Conservation (phyloP, 2,888 invertebrate genomes). For the Perithous albicinctus region DNA sequence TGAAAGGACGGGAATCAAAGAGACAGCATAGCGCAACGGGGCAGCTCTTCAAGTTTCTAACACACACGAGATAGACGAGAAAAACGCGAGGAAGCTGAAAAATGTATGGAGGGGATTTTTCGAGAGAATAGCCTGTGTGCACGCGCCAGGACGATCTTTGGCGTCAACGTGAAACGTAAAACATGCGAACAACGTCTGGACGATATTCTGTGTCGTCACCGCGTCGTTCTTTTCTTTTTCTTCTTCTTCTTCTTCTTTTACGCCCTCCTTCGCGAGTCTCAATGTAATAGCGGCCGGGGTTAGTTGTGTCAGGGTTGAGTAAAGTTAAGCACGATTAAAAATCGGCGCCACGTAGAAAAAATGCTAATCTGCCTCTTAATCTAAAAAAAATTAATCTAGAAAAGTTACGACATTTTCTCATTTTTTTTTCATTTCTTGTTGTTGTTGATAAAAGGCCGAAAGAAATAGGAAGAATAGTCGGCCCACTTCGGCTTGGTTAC, state of each 20-base stretch:
- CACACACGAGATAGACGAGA: constrained; percentile 5
- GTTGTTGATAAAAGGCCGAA: too few relatives aligned
- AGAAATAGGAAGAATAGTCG: too few relatives aligned
- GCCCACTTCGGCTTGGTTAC: too few relatives aligned
- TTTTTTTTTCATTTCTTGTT: too few relatives aligned
- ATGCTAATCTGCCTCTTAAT: too few relatives aligned
- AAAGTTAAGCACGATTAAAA: too few relatives aligned
- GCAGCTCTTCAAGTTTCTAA: not conserved
- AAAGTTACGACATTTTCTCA: too few relatives aligned
- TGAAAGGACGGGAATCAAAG: constrained; percentile 45
- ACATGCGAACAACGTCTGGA: constrained; percentile 35
- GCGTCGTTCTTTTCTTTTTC: not conserved
- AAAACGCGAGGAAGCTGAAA: constrained; percentile 28
- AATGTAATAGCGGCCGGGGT: too few relatives aligned
- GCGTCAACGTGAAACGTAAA: constrained; percentile 28
- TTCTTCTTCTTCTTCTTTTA: constrained; percentile 7
- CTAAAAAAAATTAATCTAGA: too few relatives aligned
- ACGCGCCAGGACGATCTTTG: constrained; percentile 33
- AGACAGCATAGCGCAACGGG: not conserved
- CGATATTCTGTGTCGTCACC: constrained; percentile 23
- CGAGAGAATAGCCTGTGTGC: constrained; percentile 2
- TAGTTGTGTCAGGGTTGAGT: too few relatives aligned
- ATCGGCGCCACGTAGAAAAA: too few relatives aligned
- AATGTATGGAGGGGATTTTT: constrained; percentile 20
- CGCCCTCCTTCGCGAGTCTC: not conserved